phyloP scores from a whole-genome alignment of 1,140 invertebrate genomes.

The Ladona fulva region DNA sequence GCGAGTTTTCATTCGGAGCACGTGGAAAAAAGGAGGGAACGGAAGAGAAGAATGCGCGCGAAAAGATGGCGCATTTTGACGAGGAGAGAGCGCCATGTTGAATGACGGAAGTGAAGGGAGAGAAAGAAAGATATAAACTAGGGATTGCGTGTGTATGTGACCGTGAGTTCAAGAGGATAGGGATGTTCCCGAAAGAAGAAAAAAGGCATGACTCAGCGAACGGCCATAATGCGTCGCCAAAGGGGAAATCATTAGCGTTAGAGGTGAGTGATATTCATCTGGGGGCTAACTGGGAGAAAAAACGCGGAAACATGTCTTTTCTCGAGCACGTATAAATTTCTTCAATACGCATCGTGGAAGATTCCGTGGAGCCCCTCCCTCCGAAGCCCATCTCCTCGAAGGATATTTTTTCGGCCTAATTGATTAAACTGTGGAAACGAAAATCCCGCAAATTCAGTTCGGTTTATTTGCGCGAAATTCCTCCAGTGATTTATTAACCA shows the following conservation, averaged over 20 bases:
- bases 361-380: neutral
- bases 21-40: too few relatives aligned
- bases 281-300: neutral
- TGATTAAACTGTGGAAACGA: constrained; percentile 4
- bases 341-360: neutral
- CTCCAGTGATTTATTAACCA: too few relatives aligned
- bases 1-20: too few relatives aligned
- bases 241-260: constrained; percentile 5
- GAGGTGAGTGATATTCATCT: constrained; percentile 5
- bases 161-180: too few relatives aligned
- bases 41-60: too few relatives aligned
- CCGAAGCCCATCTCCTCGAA: neutral
- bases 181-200: too few relatives aligned
- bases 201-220: neutral
- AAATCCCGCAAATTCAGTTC: neutral
- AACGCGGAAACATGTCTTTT: neutral
- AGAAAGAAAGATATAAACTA: too few relatives aligned
- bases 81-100: too few relatives aligned
- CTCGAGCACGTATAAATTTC: neutral
- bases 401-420: neutral
- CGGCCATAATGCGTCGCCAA: neutral
- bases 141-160: too few relatives aligned
- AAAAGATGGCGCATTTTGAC: too few relatives aligned
- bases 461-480: too few relatives aligned
- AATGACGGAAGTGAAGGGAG: too few relatives aligned